Conservation (phyloP, 2,888 invertebrate species). For the Argyresthia goedartella region DNA sequence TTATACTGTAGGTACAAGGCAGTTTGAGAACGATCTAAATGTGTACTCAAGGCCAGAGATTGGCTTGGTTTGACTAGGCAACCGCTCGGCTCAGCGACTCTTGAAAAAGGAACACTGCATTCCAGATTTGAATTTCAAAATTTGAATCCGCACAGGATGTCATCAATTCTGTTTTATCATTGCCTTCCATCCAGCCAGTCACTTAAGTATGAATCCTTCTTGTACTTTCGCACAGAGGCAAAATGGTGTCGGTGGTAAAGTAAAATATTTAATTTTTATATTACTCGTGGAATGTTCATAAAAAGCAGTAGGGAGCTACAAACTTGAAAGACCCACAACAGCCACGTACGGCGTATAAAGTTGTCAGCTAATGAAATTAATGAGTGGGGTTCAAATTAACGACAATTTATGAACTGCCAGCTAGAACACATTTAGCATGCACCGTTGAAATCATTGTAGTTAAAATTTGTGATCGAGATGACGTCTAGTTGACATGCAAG, state of each 20-base stretch:
- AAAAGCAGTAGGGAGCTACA: background rate
- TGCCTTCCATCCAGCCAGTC: no score
- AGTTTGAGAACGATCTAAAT: conserved; percentile 7
- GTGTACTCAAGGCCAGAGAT: conserved; percentile 12
- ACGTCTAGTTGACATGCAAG: background rate
- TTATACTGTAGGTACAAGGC: background rate
- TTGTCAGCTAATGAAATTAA: conserved; percentile 23
- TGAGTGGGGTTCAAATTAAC: conserved; percentile 20
- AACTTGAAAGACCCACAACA: background rate
- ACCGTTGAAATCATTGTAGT: conserved; percentile 5
- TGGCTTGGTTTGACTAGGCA: conserved; percentile 1
- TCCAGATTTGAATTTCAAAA: no score
- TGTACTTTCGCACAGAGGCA: no score
- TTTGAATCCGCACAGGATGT: no score
- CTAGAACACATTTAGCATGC: conserved; percentile 8
- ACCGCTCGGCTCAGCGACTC: background rate
- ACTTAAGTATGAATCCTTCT: no score
- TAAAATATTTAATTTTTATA: no score
- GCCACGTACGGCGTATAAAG: conserved; percentile 16
- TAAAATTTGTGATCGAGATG: conserved; percentile 3
- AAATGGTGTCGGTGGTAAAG: no score
- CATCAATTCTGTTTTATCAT: no score
- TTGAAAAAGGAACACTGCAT: no score
- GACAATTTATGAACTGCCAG: conserved; percentile 22
- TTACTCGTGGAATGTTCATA: background rate